Conservation (phyloP, 2,797 vertebrate genomes). For the Falco columbarius region DNA sequence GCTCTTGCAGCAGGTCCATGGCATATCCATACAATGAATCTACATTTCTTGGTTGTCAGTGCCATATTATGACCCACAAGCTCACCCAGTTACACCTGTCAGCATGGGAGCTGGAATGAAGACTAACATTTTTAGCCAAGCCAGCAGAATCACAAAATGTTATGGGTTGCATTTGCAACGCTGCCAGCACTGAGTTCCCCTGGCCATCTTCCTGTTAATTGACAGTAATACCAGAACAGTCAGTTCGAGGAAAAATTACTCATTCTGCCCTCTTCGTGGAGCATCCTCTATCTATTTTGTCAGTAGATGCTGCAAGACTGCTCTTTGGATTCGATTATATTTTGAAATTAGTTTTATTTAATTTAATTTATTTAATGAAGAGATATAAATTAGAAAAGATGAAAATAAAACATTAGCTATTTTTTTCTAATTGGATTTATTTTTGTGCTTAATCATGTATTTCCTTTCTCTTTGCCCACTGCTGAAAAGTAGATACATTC, state of each 20-base stretch:
- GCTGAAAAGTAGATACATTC: not conserved
- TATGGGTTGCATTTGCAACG: not conserved
- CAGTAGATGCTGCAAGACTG: not conserved
- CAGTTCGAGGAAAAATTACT: not conserved
- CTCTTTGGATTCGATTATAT: not conserved
- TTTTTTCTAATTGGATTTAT: slow-evolving; percentile 8
- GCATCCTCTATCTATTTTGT: not conserved
- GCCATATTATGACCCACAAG: not conserved
- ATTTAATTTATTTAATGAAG: slow-evolving; percentile 12
- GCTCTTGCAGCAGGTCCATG: not conserved
- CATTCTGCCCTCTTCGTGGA: not conserved
- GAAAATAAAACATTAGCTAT: not conserved
- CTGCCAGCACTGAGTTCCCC: not conserved
- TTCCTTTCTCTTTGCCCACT: not conserved
- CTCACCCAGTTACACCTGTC: not conserved
- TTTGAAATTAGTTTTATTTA: slow-evolving; percentile 23
- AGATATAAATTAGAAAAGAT: not conserved
- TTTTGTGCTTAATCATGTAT: not conserved
- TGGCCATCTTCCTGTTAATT: not conserved
- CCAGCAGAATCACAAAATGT: not conserved
- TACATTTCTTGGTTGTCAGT: not conserved
- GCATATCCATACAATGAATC: not conserved
- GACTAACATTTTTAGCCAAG: not conserved
- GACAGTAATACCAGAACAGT: not conserved
- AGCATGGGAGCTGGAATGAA: not conserved